Evolutionary conservation across 2,888 invertebrate species (phyloP).

Genomic region (Lumbricus terrestris): DNA sequence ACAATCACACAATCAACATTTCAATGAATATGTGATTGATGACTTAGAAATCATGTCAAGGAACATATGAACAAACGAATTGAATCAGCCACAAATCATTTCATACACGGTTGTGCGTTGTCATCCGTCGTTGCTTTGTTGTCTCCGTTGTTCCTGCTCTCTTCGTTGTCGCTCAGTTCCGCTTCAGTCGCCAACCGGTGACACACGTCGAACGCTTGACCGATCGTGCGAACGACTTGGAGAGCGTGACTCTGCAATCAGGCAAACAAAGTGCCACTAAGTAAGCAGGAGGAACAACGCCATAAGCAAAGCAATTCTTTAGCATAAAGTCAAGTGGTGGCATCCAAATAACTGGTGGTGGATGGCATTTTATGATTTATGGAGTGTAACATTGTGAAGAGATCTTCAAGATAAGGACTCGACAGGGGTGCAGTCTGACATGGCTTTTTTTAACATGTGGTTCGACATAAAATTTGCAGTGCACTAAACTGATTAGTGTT

Average conservation of each 20-base stretch:
- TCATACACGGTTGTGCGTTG: background rate
- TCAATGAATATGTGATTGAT: background rate
- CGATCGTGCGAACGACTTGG: conserved; percentile 94
- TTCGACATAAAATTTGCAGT: no score
- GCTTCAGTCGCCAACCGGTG: conserved; percentile 62
- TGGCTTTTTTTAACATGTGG: no score
- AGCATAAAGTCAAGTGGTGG: background rate
- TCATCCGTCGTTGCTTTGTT: background rate
- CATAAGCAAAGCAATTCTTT: background rate
- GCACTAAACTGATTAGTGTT: no score
- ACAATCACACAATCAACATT: background rate
- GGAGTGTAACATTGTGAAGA: no score
- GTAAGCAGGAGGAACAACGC: background rate
- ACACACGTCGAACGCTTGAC: conserved; percentile 98
- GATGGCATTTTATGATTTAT: no score
- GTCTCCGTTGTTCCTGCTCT: conserved; percentile 19
- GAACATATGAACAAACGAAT: background rate
- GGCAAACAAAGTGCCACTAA: background rate
- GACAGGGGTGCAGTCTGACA: no score
- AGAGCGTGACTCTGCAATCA: conserved; percentile 87
- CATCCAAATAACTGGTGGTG: no score
- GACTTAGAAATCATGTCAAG: background rate
- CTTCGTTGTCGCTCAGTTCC: conserved; percentile 27
- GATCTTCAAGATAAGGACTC: no score
- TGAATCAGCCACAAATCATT: background rate